A percentile compares a stretch with the other conserved stretches of the same genome.
Evolutionary conservation across 2,113 vertebrate species (phyloP).

Genomic region (Promerops cafer): DNA sequence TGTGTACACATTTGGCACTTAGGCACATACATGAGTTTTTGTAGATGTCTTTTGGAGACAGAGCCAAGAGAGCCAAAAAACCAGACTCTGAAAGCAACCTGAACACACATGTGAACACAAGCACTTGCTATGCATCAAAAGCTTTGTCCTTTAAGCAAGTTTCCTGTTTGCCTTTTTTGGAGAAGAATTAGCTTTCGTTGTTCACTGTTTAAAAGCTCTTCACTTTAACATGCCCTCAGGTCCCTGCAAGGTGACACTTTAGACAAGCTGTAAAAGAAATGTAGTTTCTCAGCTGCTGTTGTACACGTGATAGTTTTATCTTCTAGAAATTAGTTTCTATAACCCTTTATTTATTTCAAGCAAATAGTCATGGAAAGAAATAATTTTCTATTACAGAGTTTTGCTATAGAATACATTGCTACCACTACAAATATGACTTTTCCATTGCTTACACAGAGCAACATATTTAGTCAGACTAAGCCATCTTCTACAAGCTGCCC

Average conservation of each 20-base stretch:
- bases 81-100: background rate
- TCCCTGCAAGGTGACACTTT: background rate
- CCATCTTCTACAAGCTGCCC: background rate
- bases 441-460: background rate
- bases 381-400: background rate
- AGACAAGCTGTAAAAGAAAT: slow-evolving; percentile 39
- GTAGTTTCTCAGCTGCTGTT: background rate
- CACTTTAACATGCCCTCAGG: slow-evolving; percentile 5
- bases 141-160: background rate
- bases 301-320: background rate
- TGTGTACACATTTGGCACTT: background rate
- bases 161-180: slow-evolving; percentile 20
- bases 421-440: background rate
- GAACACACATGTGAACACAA: background rate
- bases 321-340: background rate
- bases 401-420: background rate
- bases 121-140: background rate
- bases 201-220: background rate
- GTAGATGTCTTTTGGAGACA: background rate
- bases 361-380: background rate
- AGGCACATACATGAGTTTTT: background rate
- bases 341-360: background rate
- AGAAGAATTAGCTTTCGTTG: slow-evolving; percentile 2
- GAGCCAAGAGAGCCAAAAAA: background rate
- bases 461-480: background rate